A percentile compares a stretch with the other conserved stretches of the same genome.
These are phyloP conservation scores for Otocyon megalotis DNA, from an alignment of 2,113 vertebrate species.

Conservation along the genomic window DNA sequence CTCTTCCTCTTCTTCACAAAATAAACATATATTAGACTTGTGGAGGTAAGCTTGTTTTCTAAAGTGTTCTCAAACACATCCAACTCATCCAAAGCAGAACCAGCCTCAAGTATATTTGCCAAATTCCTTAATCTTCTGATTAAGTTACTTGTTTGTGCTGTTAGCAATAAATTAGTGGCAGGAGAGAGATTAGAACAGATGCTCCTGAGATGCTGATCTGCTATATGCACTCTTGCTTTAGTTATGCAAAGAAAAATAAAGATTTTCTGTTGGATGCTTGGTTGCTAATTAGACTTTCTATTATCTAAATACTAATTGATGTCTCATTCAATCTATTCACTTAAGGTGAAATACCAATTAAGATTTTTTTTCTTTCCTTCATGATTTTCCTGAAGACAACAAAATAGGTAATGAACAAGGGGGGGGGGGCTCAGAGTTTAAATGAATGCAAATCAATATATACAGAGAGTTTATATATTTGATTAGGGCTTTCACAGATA, in stretches of 20 bases:
- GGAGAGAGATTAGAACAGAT: slow-evolving; percentile 5
- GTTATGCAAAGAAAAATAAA: neutral
- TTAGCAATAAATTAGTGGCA: neutral
- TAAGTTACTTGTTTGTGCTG: slow-evolving; percentile 32
- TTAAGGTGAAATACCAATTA: slow-evolving; percentile 72
- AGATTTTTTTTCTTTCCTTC: slow-evolving; percentile 59
- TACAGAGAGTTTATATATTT: neutral
- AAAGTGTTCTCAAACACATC: neutral
- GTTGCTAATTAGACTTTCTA: slow-evolving; percentile 60
- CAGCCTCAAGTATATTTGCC: neutral
- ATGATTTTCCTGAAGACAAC: slow-evolving; percentile 53
- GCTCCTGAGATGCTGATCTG: neutral
- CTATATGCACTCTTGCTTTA: neutral
- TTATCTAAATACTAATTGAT: slow-evolving; percentile 72
- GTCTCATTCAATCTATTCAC: slow-evolving; percentile 62
- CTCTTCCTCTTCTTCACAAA: neutral
- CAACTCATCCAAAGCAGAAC: neutral
- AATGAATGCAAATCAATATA: neutral
- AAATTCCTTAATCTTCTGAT: neutral
- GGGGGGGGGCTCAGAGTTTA: neutral
- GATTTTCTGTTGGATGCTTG: slow-evolving; percentile 33
- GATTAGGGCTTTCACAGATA: neutral
- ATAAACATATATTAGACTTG: neutral
- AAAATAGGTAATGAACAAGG: slow-evolving; percentile 25
- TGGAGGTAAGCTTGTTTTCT: neutral